Percentiles rank a stretch among this genome's conserved stretches.
Conservation (phyloP, 2,113 vertebrate genomes). For the Plectropomus leopardus region DNA sequence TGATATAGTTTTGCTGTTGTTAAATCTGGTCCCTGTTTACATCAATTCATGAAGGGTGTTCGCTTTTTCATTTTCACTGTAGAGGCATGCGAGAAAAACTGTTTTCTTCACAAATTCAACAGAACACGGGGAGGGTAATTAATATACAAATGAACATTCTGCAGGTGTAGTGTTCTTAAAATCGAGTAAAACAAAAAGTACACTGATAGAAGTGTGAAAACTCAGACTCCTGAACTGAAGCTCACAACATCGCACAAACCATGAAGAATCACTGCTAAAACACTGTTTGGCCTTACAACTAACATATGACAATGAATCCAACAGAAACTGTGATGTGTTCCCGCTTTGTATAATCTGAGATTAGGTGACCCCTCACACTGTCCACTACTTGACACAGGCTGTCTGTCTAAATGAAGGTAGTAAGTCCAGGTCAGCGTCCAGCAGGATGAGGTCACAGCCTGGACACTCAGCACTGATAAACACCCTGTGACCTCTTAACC, state of each 20-base stretch:
- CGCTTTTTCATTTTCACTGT: too few species aligned
- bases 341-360: not conserved
- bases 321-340: not conserved
- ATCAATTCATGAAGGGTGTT: too few species aligned
- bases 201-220: not conserved
- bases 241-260: not conserved
- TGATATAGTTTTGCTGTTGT: too few species aligned
- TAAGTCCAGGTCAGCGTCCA: constrained; percentile 39
- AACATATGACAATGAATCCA: not conserved
- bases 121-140: too few species aligned
- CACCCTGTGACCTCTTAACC: constrained; percentile 43
- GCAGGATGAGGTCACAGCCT: constrained; percentile 53
- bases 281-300: not conserved
- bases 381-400: not conserved
- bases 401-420: constrained; percentile 17
- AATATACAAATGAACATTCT: too few species aligned
- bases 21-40: too few species aligned
- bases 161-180: too few species aligned
- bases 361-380: not conserved
- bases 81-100: too few species aligned
- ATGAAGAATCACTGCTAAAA: not conserved
- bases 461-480: constrained; percentile 40
- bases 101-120: too few species aligned
- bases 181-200: too few species aligned
- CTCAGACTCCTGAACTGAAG: too few species aligned